phyloP scores from a whole-genome alignment of 2,797 vertebrate species.

The Neostethus bicornis region DNA sequence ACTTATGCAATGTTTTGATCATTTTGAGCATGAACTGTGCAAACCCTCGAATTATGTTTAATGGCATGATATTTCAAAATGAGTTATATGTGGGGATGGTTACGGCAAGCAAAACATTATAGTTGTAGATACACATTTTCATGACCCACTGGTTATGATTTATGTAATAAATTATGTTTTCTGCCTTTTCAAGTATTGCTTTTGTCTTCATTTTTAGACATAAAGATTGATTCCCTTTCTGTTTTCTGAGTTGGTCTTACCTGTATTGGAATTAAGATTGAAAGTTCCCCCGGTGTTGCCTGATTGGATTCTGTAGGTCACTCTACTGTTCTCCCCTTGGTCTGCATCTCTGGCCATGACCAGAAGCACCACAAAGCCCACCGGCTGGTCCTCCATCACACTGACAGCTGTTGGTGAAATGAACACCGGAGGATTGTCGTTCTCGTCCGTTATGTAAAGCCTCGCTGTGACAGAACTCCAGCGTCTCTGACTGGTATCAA shows the following conservation, averaged over 20 bases:
- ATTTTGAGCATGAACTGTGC: not conserved
- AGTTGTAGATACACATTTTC: constrained; percentile 1
- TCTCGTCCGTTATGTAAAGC: constrained; percentile 91
- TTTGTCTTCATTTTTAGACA: not conserved
- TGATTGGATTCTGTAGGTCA: constrained; percentile 87
- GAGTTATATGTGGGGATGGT: not conserved
- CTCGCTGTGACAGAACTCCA: constrained; percentile 88
- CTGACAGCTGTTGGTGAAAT: constrained; percentile 84
- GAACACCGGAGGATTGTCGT: constrained; percentile 89
- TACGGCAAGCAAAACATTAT: not conserved
- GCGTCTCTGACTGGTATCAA: constrained; percentile 82
- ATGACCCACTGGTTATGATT: not conserved
- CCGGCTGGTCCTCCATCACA: constrained; percentile 91
- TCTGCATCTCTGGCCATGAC: constrained; percentile 90
- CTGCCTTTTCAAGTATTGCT: too few species aligned
- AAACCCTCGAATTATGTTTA: not conserved
- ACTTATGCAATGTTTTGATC: not conserved
- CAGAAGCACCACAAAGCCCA: constrained; percentile 83
- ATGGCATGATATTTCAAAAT: not conserved
- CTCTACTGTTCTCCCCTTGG: constrained; percentile 90
- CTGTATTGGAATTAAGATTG: constrained; percentile 88
- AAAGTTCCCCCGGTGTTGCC: constrained; percentile 88
- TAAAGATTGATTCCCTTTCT: not conserved
- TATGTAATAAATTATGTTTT: not conserved
- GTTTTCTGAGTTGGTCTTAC: constrained; percentile 71